Conservation (phyloP, 1,140 invertebrate genomes). For the Leptopilina clavipes region DNA sequence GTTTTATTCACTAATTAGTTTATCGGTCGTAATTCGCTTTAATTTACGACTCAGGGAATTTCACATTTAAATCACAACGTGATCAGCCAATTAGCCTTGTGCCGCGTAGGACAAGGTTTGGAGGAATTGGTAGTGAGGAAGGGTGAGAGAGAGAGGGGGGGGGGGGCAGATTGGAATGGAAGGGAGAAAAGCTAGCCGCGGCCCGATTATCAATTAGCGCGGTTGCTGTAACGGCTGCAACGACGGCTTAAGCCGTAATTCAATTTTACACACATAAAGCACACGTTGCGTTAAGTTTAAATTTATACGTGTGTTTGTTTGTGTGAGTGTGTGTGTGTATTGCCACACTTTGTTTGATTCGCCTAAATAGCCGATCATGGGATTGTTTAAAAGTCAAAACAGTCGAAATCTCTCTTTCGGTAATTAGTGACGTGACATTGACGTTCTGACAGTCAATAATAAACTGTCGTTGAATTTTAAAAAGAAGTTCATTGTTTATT, state of each 20-base stretch:
- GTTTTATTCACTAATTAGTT: slow-evolving; percentile 65
- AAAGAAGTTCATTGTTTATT: too few relatives aligned
- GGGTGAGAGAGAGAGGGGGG: too few relatives aligned
- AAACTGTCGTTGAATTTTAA: too few relatives aligned
- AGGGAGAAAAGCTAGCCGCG: slow-evolving; percentile 55
- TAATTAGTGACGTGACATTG: slow-evolving; percentile 9
- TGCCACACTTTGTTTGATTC: slow-evolving; percentile 49
- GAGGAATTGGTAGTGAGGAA: slow-evolving; percentile 42
- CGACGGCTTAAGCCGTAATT: slow-evolving; percentile 62
- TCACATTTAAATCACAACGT: slow-evolving; percentile 66
- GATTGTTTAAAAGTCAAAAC: slow-evolving; percentile 27
- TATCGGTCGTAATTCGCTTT: slow-evolving; percentile 62
- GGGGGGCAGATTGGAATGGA: slow-evolving; percentile 46
- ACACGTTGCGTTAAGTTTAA: slow-evolving; percentile 42
- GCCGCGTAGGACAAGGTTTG: slow-evolving; percentile 38
- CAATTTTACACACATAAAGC: slow-evolving; percentile 57
- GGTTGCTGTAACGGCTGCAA: slow-evolving; percentile 62
- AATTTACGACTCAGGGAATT: slow-evolving; percentile 60
- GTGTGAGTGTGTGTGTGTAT: slow-evolving; percentile 45
- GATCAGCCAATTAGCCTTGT: slow-evolving; percentile 67
- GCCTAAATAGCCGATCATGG: slow-evolving; percentile 19
- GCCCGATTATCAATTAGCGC: slow-evolving; percentile 69
- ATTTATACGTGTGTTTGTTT: slow-evolving; percentile 52
- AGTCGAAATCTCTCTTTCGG: not conserved
- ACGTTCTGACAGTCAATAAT: not conserved